Conservation (phyloP, 2,888 invertebrate species). For the Emmelina monodactyla region DNA sequence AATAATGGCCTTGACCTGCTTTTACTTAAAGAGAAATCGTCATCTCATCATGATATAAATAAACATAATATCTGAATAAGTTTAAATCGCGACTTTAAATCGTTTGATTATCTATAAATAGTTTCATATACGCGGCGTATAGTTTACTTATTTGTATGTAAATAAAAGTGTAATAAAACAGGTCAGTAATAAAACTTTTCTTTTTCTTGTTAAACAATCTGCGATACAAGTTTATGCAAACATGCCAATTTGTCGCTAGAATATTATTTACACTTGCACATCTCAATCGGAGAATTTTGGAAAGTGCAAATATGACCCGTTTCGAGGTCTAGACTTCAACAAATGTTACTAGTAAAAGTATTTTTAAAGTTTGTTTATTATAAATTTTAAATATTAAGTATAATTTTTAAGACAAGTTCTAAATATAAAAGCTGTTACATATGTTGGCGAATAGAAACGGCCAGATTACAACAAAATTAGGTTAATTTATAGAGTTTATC, state of each 20-base stretch:
- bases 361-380: too few relatives aligned
- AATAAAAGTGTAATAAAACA: neutral
- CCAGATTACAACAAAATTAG: too few relatives aligned
- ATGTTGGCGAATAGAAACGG: too few relatives aligned
- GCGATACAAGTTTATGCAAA: constrained; percentile 22
- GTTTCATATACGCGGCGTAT: too few relatives aligned
- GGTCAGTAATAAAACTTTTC: neutral
- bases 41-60: constrained; percentile 19
- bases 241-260: constrained; percentile 26
- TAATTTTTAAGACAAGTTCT: too few relatives aligned
- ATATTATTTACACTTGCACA: constrained; percentile 36
- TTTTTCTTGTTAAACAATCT: too few relatives aligned
- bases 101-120: too few relatives aligned
- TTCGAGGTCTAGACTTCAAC: constrained; percentile 34
- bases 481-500: too few relatives aligned
- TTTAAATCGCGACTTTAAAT: too few relatives aligned
- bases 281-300: constrained; percentile 51
- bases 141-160: neutral
- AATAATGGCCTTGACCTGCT: constrained; percentile 48
- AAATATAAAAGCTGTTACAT: too few relatives aligned
- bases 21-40: constrained; percentile 41
- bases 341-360: constrained; percentile 33
- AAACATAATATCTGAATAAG: neutral
- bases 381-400: too few relatives aligned
- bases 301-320: constrained; percentile 49